Evolutionary conservation across 2,797 vertebrate species (phyloP).

Genomic region (Distichodus sexfasciatus): DNA sequence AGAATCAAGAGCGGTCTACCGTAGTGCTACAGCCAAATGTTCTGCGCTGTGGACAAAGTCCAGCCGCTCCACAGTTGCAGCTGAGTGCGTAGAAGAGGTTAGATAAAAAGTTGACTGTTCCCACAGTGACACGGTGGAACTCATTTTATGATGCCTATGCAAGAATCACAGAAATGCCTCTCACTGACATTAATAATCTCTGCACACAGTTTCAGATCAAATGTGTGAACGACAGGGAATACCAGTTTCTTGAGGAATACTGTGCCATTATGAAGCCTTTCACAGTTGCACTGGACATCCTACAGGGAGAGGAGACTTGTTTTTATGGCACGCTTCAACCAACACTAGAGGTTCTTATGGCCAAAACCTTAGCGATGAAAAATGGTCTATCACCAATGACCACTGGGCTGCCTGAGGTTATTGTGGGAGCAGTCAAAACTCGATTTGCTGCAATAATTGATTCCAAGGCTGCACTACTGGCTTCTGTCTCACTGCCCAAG

Average conservation of each 20-base stretch:
- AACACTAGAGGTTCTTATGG: constrained; percentile 33
- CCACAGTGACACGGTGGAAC: too few relatives aligned
- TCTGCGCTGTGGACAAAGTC: too few relatives aligned
- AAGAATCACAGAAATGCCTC: constrained; percentile 35
- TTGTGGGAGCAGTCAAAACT: constrained; percentile 34
- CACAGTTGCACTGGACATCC: constrained; percentile 23
- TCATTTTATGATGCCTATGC: constrained; percentile 31
- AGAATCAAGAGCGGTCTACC: too few relatives aligned
- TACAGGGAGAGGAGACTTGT: constrained; percentile 37
- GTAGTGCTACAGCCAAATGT: too few relatives aligned
- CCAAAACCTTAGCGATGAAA: constrained; percentile 21
- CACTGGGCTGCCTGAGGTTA: constrained; percentile 21
- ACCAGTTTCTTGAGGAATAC: constrained; percentile 42
- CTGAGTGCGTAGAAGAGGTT: too few relatives aligned
- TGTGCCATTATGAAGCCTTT: constrained; percentile 37
- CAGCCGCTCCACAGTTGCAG: too few relatives aligned
- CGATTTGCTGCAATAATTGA: constrained; percentile 20
- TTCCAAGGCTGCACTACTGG: constrained; percentile 26
- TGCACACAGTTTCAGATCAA: constrained; percentile 42
- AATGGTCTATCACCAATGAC: constrained; percentile 26
- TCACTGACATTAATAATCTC: constrained; percentile 32
- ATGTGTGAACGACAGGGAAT: constrained; percentile 41
- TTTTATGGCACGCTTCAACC: constrained; percentile 30
- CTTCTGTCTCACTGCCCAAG: constrained; percentile 35
- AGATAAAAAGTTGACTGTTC: too few relatives aligned